Percentiles rank a stretch among this genome's conserved stretches.
Conservation (phyloP, 2,797 vertebrate genomes). For the Sphenodon punctatus region DNA sequence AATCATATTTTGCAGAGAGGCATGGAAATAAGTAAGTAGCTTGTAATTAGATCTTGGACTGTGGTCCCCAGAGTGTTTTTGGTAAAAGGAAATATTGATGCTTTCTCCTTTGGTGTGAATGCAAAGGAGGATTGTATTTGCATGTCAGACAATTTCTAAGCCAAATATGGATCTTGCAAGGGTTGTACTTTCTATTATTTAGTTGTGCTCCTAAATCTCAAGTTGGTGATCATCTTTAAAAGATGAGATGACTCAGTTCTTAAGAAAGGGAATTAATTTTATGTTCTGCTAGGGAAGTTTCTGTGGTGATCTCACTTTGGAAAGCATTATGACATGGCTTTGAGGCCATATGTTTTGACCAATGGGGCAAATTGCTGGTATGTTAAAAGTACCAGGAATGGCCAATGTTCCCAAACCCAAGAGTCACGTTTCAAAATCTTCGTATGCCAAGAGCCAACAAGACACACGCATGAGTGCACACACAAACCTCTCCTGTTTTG, state of each 20-base stretch:
- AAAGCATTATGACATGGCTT: fast-evolving
- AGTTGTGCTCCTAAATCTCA: neutral
- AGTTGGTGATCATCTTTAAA: neutral
- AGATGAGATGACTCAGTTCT: neutral
- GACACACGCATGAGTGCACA: too few relatives aligned
- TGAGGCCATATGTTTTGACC: neutral
- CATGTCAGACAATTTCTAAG: conserved; percentile 4
- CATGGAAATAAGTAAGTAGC: neutral
- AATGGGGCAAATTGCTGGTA: too few relatives aligned
- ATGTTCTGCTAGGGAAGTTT: neutral
- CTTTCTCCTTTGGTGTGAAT: neutral
- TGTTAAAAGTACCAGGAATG: too few relatives aligned
- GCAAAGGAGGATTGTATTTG: neutral
- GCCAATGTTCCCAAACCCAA: too few relatives aligned
- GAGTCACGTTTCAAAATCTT: too few relatives aligned
- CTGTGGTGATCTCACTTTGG: neutral
- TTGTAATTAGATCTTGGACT: neutral
- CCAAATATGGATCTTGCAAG: neutral
- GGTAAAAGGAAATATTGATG: neutral
- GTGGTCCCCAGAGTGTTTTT: neutral
- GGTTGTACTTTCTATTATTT: neutral
- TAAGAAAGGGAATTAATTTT: neutral
- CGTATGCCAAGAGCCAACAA: too few relatives aligned
- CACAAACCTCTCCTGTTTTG: too few relatives aligned
- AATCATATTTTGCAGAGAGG: neutral